Conservation (phyloP, 2,113 vertebrate species). For the Pavo muticus region DNA sequence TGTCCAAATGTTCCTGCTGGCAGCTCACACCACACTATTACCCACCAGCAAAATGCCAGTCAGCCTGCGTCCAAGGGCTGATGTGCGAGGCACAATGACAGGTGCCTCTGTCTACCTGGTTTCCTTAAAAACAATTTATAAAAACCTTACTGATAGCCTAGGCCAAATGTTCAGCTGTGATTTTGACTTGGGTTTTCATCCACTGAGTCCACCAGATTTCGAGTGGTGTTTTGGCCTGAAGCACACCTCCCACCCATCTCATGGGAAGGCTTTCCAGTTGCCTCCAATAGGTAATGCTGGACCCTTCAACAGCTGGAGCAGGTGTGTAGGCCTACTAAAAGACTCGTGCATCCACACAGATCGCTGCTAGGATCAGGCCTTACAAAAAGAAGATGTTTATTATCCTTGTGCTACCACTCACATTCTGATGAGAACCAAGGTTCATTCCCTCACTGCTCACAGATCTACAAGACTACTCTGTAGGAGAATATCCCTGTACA, state of each 20-base stretch:
- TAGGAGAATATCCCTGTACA: background rate
- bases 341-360: background rate
- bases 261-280: background rate
- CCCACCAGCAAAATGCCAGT: background rate
- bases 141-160: conserved; percentile 7
- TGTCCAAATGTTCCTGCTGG: background rate
- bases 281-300: background rate
- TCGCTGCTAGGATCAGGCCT: background rate
- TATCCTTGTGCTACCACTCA: background rate
- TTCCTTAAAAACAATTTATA: conserved; percentile 1
- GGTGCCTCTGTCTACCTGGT: background rate
- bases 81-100: rapidly evolving
- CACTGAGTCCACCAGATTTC: background rate
- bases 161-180: background rate
- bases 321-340: background rate
- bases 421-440: background rate
- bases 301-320: background rate
- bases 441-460: background rate
- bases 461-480: background rate
- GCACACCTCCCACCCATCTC: background rate
- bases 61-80: background rate
- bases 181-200: conserved; percentile 7
- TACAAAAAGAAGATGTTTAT: background rate
- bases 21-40: background rate
- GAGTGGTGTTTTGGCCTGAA: background rate